A percentile compares a stretch with the other conserved stretches of the same genome.
phyloP scores from a whole-genome alignment of 2,113 vertebrate species.

The Phocoena phocoena region DNA sequence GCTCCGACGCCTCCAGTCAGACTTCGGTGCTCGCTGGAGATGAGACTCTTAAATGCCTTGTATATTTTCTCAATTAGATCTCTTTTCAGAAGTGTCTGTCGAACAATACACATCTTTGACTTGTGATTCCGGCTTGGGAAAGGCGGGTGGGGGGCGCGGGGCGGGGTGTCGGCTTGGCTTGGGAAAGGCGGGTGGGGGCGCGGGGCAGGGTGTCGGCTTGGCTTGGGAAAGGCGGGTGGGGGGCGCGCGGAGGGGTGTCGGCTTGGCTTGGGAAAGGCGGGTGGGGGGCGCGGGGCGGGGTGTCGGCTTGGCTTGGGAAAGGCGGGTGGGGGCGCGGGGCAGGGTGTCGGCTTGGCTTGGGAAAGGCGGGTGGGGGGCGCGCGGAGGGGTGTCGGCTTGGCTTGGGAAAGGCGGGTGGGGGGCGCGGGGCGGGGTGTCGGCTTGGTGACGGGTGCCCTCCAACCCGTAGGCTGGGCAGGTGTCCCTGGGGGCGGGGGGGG shows the following conservation, averaged over 20 bases:
- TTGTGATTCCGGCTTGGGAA: constrained; percentile 59
- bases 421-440: fast-evolving
- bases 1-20: constrained; percentile 76
- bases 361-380: neutral
- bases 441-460: fast-evolving
- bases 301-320: neutral
- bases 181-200: neutral
- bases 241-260: fast-evolving
- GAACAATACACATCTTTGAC: constrained; percentile 85
- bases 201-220: neutral
- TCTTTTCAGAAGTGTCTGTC: constrained; percentile 78
- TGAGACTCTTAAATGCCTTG: constrained; percentile 82
- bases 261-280: neutral
- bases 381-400: neutral
- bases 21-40: constrained; percentile 64
- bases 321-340: neutral
- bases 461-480: neutral
- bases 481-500: fast-evolving
- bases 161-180: neutral
- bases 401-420: neutral
- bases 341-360: neutral
- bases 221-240: neutral
- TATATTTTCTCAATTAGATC: constrained; percentile 90
- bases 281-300: neutral
- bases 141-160: neutral